Percentiles rank a stretch among this genome's conserved stretches.
These are phyloP conservation scores for Epinephelus fuscoguttatus DNA, from an alignment of 2,113 vertebrate genomes.

Conservation along the genomic window DNA sequence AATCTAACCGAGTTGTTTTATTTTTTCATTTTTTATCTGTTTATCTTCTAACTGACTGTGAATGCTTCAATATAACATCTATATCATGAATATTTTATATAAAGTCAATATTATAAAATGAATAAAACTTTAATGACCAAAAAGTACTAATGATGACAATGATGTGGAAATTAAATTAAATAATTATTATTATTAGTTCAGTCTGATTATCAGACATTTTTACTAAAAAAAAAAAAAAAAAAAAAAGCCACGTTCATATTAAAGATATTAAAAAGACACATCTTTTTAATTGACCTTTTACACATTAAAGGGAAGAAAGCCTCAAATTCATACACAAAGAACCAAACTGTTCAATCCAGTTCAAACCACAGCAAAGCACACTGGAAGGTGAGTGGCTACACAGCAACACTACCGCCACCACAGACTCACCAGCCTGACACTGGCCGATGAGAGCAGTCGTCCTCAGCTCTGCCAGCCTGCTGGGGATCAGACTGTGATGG, in stretches of 20 bases:
- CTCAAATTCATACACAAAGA: not conserved
- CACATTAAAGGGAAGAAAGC: not conserved
- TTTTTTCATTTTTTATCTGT: too few species aligned
- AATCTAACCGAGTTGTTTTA: too few species aligned
- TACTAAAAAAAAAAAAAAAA: not conserved
- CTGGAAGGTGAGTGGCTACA: not conserved
- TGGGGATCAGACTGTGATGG: slow-evolving; percentile 88
- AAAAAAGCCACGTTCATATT: not conserved
- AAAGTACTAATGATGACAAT: too few species aligned
- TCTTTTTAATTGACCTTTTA: not conserved
- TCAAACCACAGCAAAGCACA: slow-evolving; percentile 61
- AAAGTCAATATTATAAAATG: too few species aligned
- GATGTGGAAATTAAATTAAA: not conserved
- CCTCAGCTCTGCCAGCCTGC: slow-evolving; percentile 87
- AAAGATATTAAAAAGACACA: not conserved
- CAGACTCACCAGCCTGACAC: slow-evolving; percentile 86
- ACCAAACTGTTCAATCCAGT: not conserved
- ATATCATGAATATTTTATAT: too few species aligned
- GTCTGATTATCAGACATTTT: not conserved
- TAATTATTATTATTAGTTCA: too few species aligned
- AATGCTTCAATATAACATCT: too few species aligned
- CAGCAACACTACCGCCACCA: too few species aligned
- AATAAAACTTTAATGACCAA: too few species aligned
- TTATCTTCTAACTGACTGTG: too few species aligned
- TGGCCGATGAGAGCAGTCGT: slow-evolving; percentile 82